Percentiles rank a stretch among this genome's conserved stretches.
These are phyloP conservation scores for Lycodopsis pacificus DNA, from an alignment of 2,797 vertebrate species.

Conservation along the genomic window DNA sequence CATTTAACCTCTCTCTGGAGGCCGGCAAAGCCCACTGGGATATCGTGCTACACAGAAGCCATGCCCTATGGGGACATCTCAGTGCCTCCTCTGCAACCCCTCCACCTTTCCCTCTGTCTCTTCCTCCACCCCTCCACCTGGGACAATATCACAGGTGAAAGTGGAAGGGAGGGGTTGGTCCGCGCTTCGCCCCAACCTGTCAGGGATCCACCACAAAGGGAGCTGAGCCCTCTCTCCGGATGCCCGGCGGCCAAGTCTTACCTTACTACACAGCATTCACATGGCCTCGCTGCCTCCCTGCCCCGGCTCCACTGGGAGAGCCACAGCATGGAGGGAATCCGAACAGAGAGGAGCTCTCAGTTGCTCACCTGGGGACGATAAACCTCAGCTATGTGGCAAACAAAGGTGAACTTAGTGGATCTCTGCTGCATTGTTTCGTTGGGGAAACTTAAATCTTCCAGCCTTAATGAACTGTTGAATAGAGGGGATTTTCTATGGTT, in stretches of 20 bases:
- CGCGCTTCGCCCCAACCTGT: constrained; percentile 80
- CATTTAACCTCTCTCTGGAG: constrained; percentile 95
- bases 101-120: constrained; percentile 54
- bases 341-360: constrained; percentile 75
- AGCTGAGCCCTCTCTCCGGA: constrained; percentile 77
- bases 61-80: constrained; percentile 79
- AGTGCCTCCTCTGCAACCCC: constrained; percentile 70
- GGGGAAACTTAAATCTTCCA: constrained; percentile 83
- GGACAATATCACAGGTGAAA: constrained; percentile 84
- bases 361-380: constrained; percentile 79
- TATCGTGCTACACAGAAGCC: constrained; percentile 83
- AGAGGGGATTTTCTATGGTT: constrained; percentile 79
- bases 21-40: constrained; percentile 88
- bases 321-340: constrained; percentile 64
- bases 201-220: constrained; percentile 81
- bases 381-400: constrained; percentile 82
- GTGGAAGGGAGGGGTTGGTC: constrained; percentile 77
- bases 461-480: constrained; percentile 81
- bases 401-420: constrained; percentile 84
- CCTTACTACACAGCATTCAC: constrained; percentile 77
- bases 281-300: constrained; percentile 69
- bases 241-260: constrained; percentile 80
- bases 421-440: constrained; percentile 77
- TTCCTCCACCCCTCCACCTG: constrained; percentile 70
- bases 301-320: constrained; percentile 68